These are phyloP conservation scores for Ditula angustiorana DNA, from an alignment of 2,888 invertebrate species.

Conservation along the genomic window DNA sequence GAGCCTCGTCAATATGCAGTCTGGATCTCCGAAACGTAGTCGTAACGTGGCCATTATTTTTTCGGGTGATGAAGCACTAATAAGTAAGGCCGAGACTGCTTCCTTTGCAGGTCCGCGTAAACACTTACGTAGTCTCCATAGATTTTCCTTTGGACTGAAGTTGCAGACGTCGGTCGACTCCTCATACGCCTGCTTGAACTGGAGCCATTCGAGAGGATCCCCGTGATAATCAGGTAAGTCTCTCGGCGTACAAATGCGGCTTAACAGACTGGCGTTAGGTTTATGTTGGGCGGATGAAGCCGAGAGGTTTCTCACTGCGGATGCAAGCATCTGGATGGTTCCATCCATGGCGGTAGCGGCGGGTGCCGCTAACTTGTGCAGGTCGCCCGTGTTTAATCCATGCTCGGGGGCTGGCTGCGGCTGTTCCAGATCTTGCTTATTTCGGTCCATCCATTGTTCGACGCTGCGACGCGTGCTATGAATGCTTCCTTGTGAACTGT, in stretches of 20 bases:
- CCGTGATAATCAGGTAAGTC: constrained; percentile 18
- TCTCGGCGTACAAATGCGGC: constrained; percentile 12
- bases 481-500: neutral
- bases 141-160: constrained; percentile 12
- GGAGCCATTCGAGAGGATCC: constrained; percentile 29
- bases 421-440: neutral
- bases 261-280: neutral
- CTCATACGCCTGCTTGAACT: constrained; percentile 21
- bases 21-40: constrained; percentile 27
- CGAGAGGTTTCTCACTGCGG: neutral
- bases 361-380: neutral
- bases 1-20: constrained; percentile 8
- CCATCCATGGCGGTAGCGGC: neutral
- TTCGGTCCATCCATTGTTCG: neutral
- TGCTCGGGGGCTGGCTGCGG: neutral
- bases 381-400: neutral
- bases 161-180: constrained; percentile 20
- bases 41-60: constrained; percentile 34
- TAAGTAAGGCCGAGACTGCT: constrained; percentile 43
- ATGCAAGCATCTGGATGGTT: neutral
- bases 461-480: neutral
- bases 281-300: neutral
- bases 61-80: constrained; percentile 42
- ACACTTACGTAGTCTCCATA: constrained; percentile 16
- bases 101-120: constrained; percentile 41